Base-by-base conservation (phyloP, 2,888 invertebrate species). In the Hipparchia semele region DNA sequence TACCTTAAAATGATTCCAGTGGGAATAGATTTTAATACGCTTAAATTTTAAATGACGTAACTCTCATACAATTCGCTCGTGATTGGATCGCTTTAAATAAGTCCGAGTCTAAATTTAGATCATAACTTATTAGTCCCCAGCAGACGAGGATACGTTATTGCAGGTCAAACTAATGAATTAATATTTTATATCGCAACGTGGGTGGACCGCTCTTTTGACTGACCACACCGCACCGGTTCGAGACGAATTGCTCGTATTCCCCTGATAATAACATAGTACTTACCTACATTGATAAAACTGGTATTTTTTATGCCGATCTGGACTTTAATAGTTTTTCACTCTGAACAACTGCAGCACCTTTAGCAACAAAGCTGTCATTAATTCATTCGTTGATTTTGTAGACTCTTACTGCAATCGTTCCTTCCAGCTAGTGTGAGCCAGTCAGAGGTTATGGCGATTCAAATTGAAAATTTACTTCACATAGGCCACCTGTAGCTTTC, bases 151-250 rank as follows among this genome's bases (percentile, higher is more conserved):
- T 62, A 58, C 70, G 53, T 64, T 45, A 61, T 33, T 51, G 56
- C 71, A 66, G 72, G 68, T 59, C 68, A 49, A 58, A 71, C 56
- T 39, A 65, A 61, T 68, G 64, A 72, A n/a, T n/a, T n/a, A 73
- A 76, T 76, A 75, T 73, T 73, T 73, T 68, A 76, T 62, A 46
- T 49, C 68, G 68, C 72, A 72, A 76, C 73, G 78, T 78, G 78
- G 77, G 78, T 69, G 70, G 69, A 68, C 58, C 64, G 58, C 64
- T 71, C 74, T 66, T 72, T 64, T 65, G 70, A 45, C 58, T 70
- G 60, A 70, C 61, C 72, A 67, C 70, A 70, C 64, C 70, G 56
- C 70, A 71, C 64, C 70, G 56, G 12, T 12, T n/a, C 6, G 54
- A 6, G 53, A 39, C 39, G 39, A 39, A 39, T 39, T 5, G 5